A percentile compares a stretch with the other conserved stretches of the same genome.
These are phyloP conservation scores for Etia nguti DNA, from an alignment of 2,113 vertebrate genomes.

Conservation along the genomic window DNA sequence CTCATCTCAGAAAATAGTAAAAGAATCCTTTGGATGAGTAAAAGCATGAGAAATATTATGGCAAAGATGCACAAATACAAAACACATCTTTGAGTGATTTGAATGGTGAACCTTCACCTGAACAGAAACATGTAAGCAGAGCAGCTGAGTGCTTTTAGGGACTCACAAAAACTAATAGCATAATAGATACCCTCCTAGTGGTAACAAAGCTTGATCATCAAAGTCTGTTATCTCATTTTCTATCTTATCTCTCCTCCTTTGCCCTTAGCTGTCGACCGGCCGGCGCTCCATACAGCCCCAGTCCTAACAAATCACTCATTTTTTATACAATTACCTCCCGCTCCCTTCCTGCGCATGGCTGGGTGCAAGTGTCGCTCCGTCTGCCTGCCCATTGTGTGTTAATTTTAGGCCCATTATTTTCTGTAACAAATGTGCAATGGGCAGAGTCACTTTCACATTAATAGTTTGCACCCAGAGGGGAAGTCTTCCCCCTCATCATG, in stretches of 20 bases:
- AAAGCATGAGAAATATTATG: neutral
- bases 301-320: conserved; percentile 74
- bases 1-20: neutral
- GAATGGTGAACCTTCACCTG: neutral
- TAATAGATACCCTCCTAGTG: neutral
- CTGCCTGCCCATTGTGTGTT: conserved; percentile 88
- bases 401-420: conserved; percentile 88
- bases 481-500: conserved; percentile 74
- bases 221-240: neutral
- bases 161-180: neutral
- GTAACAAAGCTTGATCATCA: neutral
- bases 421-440: conserved; percentile 72
- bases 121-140: neutral
- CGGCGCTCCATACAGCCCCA: conserved; percentile 47
- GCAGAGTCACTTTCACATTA: conserved; percentile 83
- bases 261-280: conserved; percentile 28
- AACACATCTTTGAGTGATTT: neutral
- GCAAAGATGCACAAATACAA: neutral
- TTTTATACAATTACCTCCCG: conserved; percentile 74
- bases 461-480: conserved; percentile 71
- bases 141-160: neutral
- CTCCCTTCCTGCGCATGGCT: conserved; percentile 77
- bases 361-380: conserved; percentile 68
- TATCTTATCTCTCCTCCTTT: conserved; percentile 10
- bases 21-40: neutral